Evolutionary conservation across 2,113 vertebrate species (phyloP).

Genomic region (Gambusia affinis): DNA sequence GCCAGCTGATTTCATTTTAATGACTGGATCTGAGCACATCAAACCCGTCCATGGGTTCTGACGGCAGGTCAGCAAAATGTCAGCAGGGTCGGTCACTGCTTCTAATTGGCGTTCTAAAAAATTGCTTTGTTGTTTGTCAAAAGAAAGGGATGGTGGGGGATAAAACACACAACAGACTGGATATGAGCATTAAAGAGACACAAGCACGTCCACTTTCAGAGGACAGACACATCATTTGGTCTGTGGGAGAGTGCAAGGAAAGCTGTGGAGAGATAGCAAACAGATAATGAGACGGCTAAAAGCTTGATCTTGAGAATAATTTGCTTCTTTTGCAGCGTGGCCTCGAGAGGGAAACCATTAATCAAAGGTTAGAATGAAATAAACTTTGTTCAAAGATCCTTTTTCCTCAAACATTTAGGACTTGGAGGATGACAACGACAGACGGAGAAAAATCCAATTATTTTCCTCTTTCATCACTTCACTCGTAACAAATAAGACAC

Average conservation of each 20-base stretch:
- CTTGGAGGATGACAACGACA: conserved; percentile 46
- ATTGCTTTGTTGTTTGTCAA: conserved; percentile 24
- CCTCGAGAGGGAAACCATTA: conserved; percentile 60
- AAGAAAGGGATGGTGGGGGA: background rate
- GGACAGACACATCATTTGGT: conserved; percentile 39
- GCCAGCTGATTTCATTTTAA: conserved; percentile 5
- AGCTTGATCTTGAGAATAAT: conserved; percentile 73
- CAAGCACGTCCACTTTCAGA: conserved; percentile 25
- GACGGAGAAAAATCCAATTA: conserved; percentile 70
- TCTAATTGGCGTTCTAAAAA: conserved; percentile 39
- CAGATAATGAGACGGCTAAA: conserved; percentile 73
- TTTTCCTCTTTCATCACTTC: conserved; percentile 73
- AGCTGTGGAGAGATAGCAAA: conserved; percentile 44
- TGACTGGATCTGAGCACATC: conserved; percentile 1
- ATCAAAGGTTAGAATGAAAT: conserved; percentile 75
- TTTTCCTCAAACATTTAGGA: conserved; percentile 62
- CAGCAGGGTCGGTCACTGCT: conserved; percentile 13
- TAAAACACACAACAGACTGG: conserved; percentile 28
- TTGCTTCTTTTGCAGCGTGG: conserved; percentile 57
- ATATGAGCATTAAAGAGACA: conserved; percentile 43
- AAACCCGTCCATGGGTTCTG: background rate
- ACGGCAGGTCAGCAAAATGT: conserved; percentile 17
- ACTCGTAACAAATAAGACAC: conserved; percentile 71
- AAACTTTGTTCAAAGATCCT: conserved; percentile 74
- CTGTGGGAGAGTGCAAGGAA: conserved; percentile 1